Base-by-base conservation (phyloP, 2,888 invertebrate species). In the Drosophila hamatofila region DNA sequence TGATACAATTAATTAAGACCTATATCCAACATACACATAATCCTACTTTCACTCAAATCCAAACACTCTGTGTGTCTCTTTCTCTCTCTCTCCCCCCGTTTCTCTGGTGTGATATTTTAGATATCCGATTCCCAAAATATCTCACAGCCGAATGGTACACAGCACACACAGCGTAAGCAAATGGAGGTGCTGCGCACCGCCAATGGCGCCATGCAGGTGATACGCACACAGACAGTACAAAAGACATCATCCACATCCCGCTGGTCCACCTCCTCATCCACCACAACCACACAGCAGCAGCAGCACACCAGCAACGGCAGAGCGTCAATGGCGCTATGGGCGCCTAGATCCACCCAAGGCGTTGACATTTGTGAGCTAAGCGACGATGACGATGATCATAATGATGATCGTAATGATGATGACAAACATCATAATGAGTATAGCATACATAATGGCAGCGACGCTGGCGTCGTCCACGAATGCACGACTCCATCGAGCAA, bases 111-210 rank as follows among this genome's bases (percentile, higher is more conserved):
- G 82, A 48, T 37, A 46, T 61, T 87, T 54, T 86, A 93, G 93
- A 93, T 93, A 90, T 92, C 93, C 83, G 92, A 93, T 86, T 93
- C 93, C 79, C 92, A 93, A 91, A 93, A 93, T 78, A 91, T 93
- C 68, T 91, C 92, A 86, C 92, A 93, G 82, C 92, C 92, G 58
- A 92, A 93, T 69, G 93, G 93, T 83, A 92, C 90, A 73, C 92
- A 93, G 79, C 92, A 92, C 80, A 91, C 92, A 79, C 92, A 93
- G 84, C 91, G 93, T 73, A 93, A 93, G 88, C 93, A 93, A 82
- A 94, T 96, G 93, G 96, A 96, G 92, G 96, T 96, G 83, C 94
- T 96, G 78, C 95, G 95, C 90, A 95, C 94, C 72, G 95, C 96
- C 49, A 90, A 91, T 72, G 95, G 95, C 54, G 94, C 82, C 58